Base-by-base conservation (phyloP, 2,888 invertebrate species). In the Tetropium fuscum region DNA sequence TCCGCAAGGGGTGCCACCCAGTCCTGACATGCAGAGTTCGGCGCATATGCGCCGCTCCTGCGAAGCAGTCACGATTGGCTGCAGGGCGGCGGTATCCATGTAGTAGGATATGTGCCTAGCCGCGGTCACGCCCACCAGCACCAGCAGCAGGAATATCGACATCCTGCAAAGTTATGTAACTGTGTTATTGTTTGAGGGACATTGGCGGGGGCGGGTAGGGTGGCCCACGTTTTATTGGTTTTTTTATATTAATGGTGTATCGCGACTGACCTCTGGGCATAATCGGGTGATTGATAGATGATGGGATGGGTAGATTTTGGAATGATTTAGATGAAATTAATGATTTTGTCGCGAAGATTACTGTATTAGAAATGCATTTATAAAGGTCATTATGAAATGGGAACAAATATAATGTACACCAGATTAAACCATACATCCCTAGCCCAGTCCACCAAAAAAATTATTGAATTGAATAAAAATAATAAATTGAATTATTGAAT, bases 1-100 rank as follows among this genome's bases (percentile, higher is more conserved):
- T 0, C 87, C 87, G 75, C 87, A 87, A 3, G 83, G 81, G 1
- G 76, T 74, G 4, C 88, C 88, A 36, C 87, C 87, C 51, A 88
- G 81, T 47, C 82, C 82, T 7, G 78, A 67, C 67, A 74, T 70
- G 69, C 82, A 82, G 63, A 82, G 75, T 54, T 80, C 79, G 56
- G 78, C 79, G 80, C 82, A 83, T 63, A 82, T 80, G 72, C 80
- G 78, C 27, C 76, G 77, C 68, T 73, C 72, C 67, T 77, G 77
- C 30, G 73, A 68, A 36, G 68, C 68, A 56, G 75, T 71, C 58
- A 76, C 70, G 63, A 81, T 81, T 80, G 81, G 81, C 43, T 70
- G 75, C 54, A 74, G 64, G 60, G 48, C 51, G 59, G 73, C 66
- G 64, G 63, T 72, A 75, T 76, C 69, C 74, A 72, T 66, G 66